Conservation (phyloP, 2,113 vertebrate genomes). For the Petroica traversi region DNA sequence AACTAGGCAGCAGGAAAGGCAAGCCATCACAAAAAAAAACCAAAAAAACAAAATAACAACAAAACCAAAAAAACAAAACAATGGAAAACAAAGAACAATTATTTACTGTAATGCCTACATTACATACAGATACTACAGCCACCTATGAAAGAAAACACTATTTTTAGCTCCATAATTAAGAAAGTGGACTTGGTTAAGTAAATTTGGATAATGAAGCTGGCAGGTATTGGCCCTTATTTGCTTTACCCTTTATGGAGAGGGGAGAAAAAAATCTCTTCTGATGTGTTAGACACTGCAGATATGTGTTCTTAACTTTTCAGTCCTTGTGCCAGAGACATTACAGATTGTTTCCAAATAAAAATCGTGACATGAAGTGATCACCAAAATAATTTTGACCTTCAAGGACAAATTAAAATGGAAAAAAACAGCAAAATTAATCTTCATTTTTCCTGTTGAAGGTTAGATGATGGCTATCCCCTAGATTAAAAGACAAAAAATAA, state of each 20-base stretch:
- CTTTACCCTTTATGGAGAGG: background rate
- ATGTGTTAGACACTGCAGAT: background rate
- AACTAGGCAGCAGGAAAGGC: background rate
- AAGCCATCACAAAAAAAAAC: background rate
- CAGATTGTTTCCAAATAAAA: slow-evolving; percentile 31
- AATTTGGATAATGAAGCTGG: background rate
- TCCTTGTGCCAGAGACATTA: background rate
- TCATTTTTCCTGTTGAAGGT: background rate
- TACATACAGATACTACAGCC: background rate
- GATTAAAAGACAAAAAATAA: background rate
- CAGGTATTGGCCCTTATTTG: background rate
- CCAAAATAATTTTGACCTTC: slow-evolving; percentile 31
- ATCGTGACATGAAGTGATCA: slow-evolving; percentile 16
- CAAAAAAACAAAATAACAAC: no score
- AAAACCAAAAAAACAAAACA: no score
- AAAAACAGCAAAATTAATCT: background rate
- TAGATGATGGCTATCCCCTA: background rate
- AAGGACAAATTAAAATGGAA: slow-evolving; percentile 13
- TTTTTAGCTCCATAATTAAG: background rate
- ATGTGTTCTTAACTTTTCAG: background rate
- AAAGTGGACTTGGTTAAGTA: background rate
- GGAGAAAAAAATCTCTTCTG: background rate
- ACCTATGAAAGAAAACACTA: background rate
- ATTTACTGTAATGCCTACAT: background rate
- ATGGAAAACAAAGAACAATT: background rate